Conservation (phyloP, 2,888 invertebrate genomes). For the Prosopocoilus inquinatus region DNA sequence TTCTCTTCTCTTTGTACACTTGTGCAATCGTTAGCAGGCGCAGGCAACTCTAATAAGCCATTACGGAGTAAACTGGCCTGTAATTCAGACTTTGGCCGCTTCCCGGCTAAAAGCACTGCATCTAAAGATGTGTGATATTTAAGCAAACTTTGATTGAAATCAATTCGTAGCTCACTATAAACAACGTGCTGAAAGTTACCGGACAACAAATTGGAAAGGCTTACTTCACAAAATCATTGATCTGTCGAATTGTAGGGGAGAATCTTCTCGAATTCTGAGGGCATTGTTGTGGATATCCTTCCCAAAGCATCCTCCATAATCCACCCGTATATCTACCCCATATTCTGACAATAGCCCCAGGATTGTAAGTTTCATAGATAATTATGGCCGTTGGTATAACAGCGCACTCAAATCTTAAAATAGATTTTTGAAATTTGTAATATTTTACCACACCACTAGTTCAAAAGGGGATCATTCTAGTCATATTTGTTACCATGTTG, state of each 20-base stretch:
- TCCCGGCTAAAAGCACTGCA: constrained; percentile 76
- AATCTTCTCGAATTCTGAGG: constrained; percentile 69
- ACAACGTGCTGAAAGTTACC: constrained; percentile 23
- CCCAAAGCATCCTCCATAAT: constrained; percentile 76
- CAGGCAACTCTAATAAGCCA: constrained; percentile 28
- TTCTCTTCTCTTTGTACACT: neutral
- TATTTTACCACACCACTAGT: neutral
- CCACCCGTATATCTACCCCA: constrained; percentile 63
- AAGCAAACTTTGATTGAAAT: constrained; percentile 78
- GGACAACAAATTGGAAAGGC: constrained; percentile 13
- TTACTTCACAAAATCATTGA: constrained; percentile 59
- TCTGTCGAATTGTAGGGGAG: constrained; percentile 66
- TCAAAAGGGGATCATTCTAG: too few species aligned
- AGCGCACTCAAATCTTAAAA: constrained; percentile 60
- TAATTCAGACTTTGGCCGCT: constrained; percentile 35
- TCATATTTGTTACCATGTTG: neutral
- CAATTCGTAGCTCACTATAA: constrained; percentile 73
- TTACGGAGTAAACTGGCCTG: constrained; percentile 32
- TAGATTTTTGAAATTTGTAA: too few species aligned
- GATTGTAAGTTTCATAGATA: constrained; percentile 83
- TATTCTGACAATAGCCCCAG: constrained; percentile 77
- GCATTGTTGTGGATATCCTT: constrained; percentile 62
- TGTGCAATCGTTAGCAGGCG: constrained; percentile 5
- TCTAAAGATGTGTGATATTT: constrained; percentile 88
- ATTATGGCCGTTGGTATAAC: constrained; percentile 70